Evolutionary conservation across 2,797 vertebrate species (phyloP).

Genomic region (Phylloscopus collybita): DNA sequence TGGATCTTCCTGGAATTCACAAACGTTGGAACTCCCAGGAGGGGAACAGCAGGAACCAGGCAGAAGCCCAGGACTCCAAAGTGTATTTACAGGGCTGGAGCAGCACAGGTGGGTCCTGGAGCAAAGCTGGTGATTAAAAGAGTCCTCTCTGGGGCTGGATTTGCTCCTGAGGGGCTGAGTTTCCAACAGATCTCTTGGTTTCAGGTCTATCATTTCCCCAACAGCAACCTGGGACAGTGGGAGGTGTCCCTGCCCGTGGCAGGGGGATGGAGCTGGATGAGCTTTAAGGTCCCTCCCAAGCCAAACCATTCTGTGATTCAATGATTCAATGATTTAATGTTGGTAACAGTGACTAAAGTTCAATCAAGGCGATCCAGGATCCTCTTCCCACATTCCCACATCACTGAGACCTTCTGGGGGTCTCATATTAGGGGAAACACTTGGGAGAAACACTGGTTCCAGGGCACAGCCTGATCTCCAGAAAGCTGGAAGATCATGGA

Average conservation of each 20-base stretch:
- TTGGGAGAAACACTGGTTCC: background rate
- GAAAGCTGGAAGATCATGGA: background rate
- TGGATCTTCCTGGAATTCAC: slow-evolving; percentile 44
- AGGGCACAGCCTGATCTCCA: background rate
- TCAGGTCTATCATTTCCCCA: background rate
- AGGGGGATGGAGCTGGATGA: background rate
- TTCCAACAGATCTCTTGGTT: background rate
- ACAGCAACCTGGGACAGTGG: fast-evolving
- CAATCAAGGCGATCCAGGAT: background rate
- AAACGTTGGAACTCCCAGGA: background rate
- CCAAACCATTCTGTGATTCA: background rate
- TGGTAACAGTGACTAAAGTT: background rate
- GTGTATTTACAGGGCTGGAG: background rate
- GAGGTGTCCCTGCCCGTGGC: background rate
- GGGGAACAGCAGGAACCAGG: background rate
- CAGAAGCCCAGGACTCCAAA: background rate
- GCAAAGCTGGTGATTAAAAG: background rate
- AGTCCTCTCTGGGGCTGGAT: background rate
- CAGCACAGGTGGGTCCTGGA: background rate
- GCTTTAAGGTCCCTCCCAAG: background rate
- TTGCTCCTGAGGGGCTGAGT: background rate
- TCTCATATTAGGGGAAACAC: background rate
- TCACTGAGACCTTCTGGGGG: background rate
- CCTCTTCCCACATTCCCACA: background rate
- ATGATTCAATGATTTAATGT: background rate